Evolutionary conservation across 2,113 vertebrate species (phyloP), one percentile per base, ranked within the genome.

Genomic region (Progne subis): DNA sequence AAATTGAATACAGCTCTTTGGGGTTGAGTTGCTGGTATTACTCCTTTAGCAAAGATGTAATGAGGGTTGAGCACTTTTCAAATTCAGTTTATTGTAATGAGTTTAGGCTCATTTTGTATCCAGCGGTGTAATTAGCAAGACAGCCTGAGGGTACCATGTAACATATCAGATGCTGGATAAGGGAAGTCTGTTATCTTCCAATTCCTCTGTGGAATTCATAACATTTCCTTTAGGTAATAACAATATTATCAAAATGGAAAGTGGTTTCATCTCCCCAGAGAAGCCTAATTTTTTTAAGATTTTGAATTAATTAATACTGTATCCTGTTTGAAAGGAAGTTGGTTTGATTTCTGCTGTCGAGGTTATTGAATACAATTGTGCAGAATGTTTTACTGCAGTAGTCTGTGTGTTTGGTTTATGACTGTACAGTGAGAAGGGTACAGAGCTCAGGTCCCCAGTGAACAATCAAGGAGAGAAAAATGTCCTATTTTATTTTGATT

Each of bases 241-340:
- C 7, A 71, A 3, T 31, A 15, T 65, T 90, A 39, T 59, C 37
- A 37, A 84, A 86, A 80, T 68, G 25, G 46, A 61, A 93, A 82
- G 32, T 34, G 16, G 26, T 59, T 32, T 69, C 12, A 43, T 84
- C 32, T 86, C 63, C 41, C 49, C 24, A 79, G 64, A 72, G 47
- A 75, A 57, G 44, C n/a, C 14, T 34, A 2, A 11, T 50, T 47
- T 80, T 74, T 53, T 44, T 2, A 29, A 61, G 17, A 14, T 34
- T 47, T 15, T 41, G 39, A 46, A 49, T 76, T 80, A 92, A 94
- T 94, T 91, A 71, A 74, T 55, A 8, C 7, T 19, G 4, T 75
- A 52, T 95, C 86, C 92, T 90, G 46, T 88, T 94, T 78, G 69
- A 89, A 81, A 85, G 92, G 71, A 83, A 91, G 41, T 8, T 69